A percentile compares a stretch with the other conserved stretches of the same genome.
Evolutionary conservation across 2,888 invertebrate species (phyloP).

Genomic region (Thecocarcelia acutangulata): DNA sequence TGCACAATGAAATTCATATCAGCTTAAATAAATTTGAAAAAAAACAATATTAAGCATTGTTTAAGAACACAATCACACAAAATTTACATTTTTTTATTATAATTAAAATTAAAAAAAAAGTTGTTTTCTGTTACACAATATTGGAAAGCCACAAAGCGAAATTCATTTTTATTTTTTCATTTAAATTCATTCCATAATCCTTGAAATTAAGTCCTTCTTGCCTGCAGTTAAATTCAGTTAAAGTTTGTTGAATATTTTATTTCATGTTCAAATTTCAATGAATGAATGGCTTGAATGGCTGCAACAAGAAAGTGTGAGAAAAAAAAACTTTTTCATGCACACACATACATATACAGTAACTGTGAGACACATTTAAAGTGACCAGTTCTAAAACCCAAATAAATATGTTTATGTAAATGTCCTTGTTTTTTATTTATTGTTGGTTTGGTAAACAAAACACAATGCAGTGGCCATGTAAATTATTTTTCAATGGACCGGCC

Average conservation of each 20-base stretch:
- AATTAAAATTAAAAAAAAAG: not conserved
- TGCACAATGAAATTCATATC: not conserved
- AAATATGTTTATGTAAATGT: slow-evolving; percentile 40
- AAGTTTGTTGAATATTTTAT: slow-evolving; percentile 55
- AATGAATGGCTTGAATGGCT: slow-evolving; percentile 44
- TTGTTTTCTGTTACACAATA: slow-evolving; percentile 19
- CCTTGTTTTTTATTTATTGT: slow-evolving; percentile 58
- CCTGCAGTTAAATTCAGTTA: slow-evolving; percentile 58
- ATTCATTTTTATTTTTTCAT: not conserved
- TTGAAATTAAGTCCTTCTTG: slow-evolving; percentile 59
- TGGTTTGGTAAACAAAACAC: slow-evolving; percentile 28
- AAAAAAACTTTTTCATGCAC: not conserved
- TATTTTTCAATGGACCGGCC: slow-evolving; percentile 53
- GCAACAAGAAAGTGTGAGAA: slow-evolving; percentile 43
- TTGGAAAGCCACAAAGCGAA: slow-evolving; percentile 21
- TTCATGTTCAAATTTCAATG: slow-evolving; percentile 56
- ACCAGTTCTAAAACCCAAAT: slow-evolving; percentile 45
- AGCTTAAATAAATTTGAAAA: not conserved
- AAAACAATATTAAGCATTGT: no score
- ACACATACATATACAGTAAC: not conserved
- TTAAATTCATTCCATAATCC: slow-evolving; percentile 54
- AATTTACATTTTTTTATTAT: no score
- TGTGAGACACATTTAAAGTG: slow-evolving; percentile 20
- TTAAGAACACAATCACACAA: no score
- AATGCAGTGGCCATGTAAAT: slow-evolving; percentile 55